phyloP scores from a whole-genome alignment of 1,140 invertebrate genomes.

The Megalonaias nervosa region DNA sequence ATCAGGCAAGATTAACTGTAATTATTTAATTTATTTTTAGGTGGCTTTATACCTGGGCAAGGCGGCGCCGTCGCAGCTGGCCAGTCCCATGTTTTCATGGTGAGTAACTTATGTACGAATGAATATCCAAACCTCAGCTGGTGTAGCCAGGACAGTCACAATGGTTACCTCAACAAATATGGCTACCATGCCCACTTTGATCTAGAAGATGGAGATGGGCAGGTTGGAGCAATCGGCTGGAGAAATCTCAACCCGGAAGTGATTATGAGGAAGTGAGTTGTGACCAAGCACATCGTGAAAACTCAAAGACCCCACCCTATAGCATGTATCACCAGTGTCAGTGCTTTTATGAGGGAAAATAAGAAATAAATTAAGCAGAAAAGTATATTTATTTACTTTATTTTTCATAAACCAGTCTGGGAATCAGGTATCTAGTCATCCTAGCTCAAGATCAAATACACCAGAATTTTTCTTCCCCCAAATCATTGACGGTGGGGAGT shows the following conservation, averaged over 20 bases:
- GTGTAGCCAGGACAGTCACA: conserved; percentile 42
- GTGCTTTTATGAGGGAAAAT: not conserved
- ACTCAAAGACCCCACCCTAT: conserved; percentile 11
- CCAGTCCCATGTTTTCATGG: conserved; percentile 44
- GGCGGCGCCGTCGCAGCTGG: conserved; percentile 25
- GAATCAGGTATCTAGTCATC: too few species aligned
- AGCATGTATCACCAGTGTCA: conserved; percentile 27
- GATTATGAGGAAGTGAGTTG: conserved; percentile 50
- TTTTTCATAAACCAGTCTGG: too few species aligned
- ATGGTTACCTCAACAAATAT: conserved; percentile 35
- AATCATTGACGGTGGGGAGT: too few species aligned
- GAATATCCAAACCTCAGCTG: conserved; percentile 47
- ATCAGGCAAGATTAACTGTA: conserved; percentile 12
- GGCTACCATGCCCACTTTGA: conserved; percentile 58
- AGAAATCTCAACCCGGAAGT: conserved; percentile 51
- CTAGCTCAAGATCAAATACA: too few species aligned
- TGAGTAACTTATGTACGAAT: conserved; percentile 55
- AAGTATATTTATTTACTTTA: too few species aligned
- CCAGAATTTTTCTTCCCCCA: too few species aligned
- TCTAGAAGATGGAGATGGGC: conserved; percentile 46
- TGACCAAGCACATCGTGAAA: conserved; percentile 1
- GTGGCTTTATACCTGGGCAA: conserved; percentile 48
- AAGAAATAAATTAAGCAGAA: too few species aligned
- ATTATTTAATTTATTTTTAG: conserved; percentile 12
- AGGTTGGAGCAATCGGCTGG: conserved; percentile 43